Evolutionary conservation across 53 echinoderm and acorn worm species (phyloP).

Genomic region (Stichopus horrens): DNA sequence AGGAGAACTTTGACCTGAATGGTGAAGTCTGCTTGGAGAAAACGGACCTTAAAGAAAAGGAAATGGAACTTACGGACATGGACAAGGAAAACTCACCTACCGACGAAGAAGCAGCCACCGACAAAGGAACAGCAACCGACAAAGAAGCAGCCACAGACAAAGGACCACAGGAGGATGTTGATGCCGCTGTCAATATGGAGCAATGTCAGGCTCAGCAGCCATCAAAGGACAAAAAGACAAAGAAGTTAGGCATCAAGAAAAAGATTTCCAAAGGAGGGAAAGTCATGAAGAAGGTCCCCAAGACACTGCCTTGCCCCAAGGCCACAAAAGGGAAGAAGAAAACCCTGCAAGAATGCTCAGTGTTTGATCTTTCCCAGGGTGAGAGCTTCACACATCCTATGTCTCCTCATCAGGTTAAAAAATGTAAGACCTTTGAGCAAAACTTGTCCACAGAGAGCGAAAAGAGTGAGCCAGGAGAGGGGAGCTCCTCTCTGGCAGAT

Average conservation of each 20-base stretch:
- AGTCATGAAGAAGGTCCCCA: neutral
- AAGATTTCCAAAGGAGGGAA: conserved; percentile 9
- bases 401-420: conserved; percentile 32
- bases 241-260: conserved; percentile 1
- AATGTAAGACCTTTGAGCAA: conserved; percentile 18
- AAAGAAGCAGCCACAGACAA: neutral
- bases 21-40: conserved; percentile 22
- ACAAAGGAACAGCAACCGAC: neutral
- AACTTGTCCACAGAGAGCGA: conserved; percentile 48
- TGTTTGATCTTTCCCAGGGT: conserved; percentile 79
- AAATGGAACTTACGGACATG: conserved; percentile 51
- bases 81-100: neutral
- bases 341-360: neutral
- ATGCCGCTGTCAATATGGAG: neutral
- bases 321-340: neutral
- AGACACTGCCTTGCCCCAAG: neutral
- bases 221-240: neutral
- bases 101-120: neutral
- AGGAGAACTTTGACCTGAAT: neutral
- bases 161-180: neutral
- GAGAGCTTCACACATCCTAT: conserved; percentile 75
- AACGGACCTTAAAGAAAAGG: conserved; percentile 44
- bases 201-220: neutral
- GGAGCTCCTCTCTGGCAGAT: neutral
- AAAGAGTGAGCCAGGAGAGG: conserved; percentile 18